Evolutionary conservation across 2,797 vertebrate genomes (phyloP).

Genomic region (Manis pentadactyla): DNA sequence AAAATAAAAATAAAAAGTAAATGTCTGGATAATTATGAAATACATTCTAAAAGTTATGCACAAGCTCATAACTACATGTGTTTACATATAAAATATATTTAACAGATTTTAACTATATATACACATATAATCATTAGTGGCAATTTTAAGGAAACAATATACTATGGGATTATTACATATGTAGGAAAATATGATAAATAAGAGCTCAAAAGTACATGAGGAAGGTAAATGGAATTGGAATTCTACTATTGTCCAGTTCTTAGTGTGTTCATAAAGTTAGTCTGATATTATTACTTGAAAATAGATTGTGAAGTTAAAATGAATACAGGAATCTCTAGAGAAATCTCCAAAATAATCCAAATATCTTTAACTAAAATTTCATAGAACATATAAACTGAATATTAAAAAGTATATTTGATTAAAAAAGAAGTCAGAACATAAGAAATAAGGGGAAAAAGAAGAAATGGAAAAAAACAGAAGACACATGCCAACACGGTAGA

Average conservation of each 20-base stretch:
- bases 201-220: neutral
- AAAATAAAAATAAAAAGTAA: neutral
- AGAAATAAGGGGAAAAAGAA: neutral
- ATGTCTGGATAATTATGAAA: neutral
- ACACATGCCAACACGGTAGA: neutral
- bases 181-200: neutral
- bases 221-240: neutral
- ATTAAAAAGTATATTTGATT: neutral
- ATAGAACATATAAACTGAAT: neutral
- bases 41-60: neutral
- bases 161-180: neutral
- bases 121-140: neutral
- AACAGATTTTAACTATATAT: no score
- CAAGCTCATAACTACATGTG: neutral
- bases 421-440: neutral
- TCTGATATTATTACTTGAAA: neutral
- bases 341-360: neutral
- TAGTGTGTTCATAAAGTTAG: neutral
- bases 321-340: neutral
- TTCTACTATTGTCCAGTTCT: neutral
- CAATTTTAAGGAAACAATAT: neutral
- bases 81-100: neutral
- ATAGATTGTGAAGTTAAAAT: neutral
- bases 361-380: neutral
- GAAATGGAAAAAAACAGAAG: neutral